A percentile compares a stretch with the other conserved stretches of the same genome.
These are phyloP conservation scores for Brachypodius melanocephalos DNA, from an alignment of 2,113 vertebrate species.

Conservation along the genomic window DNA sequence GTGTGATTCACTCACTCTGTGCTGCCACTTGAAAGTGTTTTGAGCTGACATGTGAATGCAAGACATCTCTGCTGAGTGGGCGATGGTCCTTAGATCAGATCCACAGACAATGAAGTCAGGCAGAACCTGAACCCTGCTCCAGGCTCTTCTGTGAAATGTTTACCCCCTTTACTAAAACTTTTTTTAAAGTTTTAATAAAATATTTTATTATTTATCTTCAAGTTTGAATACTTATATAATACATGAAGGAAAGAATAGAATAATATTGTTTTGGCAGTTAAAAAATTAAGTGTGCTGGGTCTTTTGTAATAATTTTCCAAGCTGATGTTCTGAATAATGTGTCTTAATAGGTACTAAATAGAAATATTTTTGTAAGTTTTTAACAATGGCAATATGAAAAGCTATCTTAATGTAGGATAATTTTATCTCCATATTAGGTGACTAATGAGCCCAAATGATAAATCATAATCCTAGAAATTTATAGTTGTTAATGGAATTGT, in stretches of 20 bases:
- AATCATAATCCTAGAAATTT: neutral
- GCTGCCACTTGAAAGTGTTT: neutral
- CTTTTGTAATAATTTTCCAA: neutral
- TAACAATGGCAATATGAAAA: neutral
- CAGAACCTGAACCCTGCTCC: neutral
- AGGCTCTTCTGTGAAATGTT: neutral
- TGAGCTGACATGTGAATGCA: neutral
- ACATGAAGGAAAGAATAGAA: neutral
- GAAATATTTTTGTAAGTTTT: neutral
- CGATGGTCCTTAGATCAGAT: neutral
- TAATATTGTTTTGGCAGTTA: neutral
- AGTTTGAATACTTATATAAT: neutral
- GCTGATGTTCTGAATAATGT: constrained; percentile 48
- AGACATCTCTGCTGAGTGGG: neutral
- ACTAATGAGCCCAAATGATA: constrained; percentile 15
- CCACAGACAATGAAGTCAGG: neutral
- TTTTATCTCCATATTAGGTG: neutral
- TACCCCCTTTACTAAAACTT: neutral
- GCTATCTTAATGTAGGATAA: neutral
- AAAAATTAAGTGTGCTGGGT: neutral
- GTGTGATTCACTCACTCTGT: neutral
- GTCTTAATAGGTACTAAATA: constrained; percentile 26
- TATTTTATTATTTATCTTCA: neutral
- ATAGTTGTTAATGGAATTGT: neutral
- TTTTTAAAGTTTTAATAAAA: neutral